Evolutionary conservation across 2,797 vertebrate species (phyloP), one percentile per base, ranked within the genome.

Genomic region (Anguilla anguilla): DNA sequence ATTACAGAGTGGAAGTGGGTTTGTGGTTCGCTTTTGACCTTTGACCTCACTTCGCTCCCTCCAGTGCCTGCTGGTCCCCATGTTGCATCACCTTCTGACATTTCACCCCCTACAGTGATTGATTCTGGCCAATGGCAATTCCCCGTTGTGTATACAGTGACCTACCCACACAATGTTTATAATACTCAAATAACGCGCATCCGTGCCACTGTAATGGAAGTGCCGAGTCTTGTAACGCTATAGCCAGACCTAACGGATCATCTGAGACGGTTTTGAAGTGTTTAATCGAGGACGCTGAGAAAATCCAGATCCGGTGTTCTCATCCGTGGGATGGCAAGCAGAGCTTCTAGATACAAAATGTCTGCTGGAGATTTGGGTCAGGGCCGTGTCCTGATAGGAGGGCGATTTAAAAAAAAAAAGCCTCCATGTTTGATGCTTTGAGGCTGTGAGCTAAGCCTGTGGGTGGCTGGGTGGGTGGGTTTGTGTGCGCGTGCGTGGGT

Each of bases 301-400:
- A n/a, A 57, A 31, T 31, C 51, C 39, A 86, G 74, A 79, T 46
- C 31, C 86, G 61, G 15, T 81, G 55, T 57, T 31, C 10, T 86
- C 72, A 57, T 35, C 86, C 51, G 49, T 11, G 59, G 3, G 79
- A 82, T 31, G 57, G 51, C 59, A 31, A 83, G 61, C 86, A 46
- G 39, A 49, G 35, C 77, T 3, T 35, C 55, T 22, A 0, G 17
- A 19, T 2, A 72, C 25, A 77, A 86, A 86, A 59, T 85, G 74
- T 6, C 31, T 9, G 25, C 39, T 3, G 25, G 9, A 69, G 83
- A 83, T 51, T 35, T 83, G 57, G 59, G 86, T 87, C 86, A 64
- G 77, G 46, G 79, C 79, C 9, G 81, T 64, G n/a, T 39, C 79
- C 39, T 28, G 46, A 31, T 79, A 64, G 43, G 77, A 59, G 35